phyloP scores from a whole-genome alignment of 2,113 vertebrate genomes.

The Nycticorax nycticorax region DNA sequence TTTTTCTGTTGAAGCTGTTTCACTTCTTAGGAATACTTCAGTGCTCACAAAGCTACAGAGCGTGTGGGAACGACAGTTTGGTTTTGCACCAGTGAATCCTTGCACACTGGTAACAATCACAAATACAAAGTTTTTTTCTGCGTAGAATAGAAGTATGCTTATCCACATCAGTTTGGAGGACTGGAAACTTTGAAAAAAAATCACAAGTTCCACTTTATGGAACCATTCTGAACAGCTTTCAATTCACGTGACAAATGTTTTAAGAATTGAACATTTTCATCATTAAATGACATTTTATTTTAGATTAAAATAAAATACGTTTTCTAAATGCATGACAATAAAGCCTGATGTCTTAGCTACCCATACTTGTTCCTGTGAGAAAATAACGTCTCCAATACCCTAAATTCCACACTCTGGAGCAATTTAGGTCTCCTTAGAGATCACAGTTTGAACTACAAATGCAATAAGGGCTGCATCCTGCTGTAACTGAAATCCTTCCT shows the following conservation, averaged over 20 bases:
- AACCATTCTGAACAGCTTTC: not conserved
- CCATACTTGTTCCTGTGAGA: conserved; percentile 17
- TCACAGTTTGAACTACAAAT: conserved; percentile 67
- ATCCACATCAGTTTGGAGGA: not conserved
- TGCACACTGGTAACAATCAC: not conserved
- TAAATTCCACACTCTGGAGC: conserved; percentile 35
- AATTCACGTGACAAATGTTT: not conserved
- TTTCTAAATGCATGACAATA: conserved; percentile 1
- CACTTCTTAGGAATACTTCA: not conserved
- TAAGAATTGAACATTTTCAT: not conserved
- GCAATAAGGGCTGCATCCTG: conserved; percentile 56
- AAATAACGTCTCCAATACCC: conserved; percentile 48
- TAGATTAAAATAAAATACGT: not conserved
- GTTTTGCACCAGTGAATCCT: not conserved
- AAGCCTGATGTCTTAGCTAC: not conserved
- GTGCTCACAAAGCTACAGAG: not conserved
- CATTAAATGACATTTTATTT: conserved; percentile 16
- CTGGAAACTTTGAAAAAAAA: not conserved
- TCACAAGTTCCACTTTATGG: not conserved
- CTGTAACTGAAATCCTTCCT: conserved; percentile 56
- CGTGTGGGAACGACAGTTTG: not conserved
- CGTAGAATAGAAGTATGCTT: not conserved
- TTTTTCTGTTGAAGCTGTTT: not conserved
- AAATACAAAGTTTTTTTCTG: not conserved
- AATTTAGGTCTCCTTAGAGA: conserved; percentile 63